Evolutionary conservation across 2,888 invertebrate species (phyloP), one percentile per base, ranked within the genome.

Genomic region (Spisula solida): DNA sequence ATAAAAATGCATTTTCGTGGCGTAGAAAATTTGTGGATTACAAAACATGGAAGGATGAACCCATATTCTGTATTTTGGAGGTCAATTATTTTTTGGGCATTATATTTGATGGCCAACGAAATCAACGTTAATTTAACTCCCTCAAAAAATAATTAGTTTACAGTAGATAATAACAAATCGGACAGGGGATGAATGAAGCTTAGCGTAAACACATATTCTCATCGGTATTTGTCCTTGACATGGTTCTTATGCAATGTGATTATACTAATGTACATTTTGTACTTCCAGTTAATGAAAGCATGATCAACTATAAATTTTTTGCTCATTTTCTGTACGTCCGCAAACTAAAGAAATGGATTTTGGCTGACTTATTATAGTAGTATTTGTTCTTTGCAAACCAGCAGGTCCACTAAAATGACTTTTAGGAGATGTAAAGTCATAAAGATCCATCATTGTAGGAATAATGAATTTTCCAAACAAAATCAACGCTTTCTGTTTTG

Each of bases 381-480:
- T 75, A 75, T 75, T 75, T 75, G 75, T 75, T 75, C 75, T 75
- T 31, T 16, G 34, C 5, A 75, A 75, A 75, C 75, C 34, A 31
- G 34, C 16, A 70, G 34, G 75, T 75, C 75, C 75, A 75, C 34
- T 75, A 34, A 34, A 31, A 75, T 75, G 75, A 75, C 75, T 34
- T 75, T 75, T 75, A 34, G 34, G 31, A 75, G 75, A 51, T 75
- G 75, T 51, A 75, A 25, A 83, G 75, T 51, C 83, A 83, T 83
- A 83, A 83, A 83, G 75, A 83, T 83, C 83, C 75, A 83, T 83
- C 83, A 75, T 70, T 47, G 51, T 31, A 51, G 51, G 51, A 75
- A 34, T 83, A 51, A 83, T 75, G 83, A 83, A 83, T 70, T 83
- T 83, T 83, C 70, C 48, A 48, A 83, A 83, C 83, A 83, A 83